Conservation (phyloP, 2,113 vertebrate species). For the Dromas ardeola region DNA sequence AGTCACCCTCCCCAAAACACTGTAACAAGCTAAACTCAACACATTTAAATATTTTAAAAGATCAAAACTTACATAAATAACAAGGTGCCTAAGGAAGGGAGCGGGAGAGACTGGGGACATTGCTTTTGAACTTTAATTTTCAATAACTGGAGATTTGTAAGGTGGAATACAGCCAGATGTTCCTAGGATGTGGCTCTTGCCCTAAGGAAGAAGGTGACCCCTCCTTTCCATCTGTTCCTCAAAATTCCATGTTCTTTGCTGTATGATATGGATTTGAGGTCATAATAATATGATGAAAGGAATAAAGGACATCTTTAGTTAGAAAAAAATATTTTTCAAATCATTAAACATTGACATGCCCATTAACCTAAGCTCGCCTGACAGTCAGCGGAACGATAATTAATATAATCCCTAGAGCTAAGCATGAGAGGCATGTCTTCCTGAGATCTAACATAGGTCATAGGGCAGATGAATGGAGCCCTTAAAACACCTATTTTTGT, state of each 20-base stretch:
- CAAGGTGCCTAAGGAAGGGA: neutral
- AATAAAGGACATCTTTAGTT: slow-evolving; percentile 16
- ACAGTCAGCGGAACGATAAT: neutral
- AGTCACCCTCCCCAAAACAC: neutral
- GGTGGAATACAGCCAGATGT: neutral
- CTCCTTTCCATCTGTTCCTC: neutral
- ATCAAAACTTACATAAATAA: neutral
- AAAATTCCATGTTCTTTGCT: neutral
- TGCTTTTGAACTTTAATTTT: neutral
- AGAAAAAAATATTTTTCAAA: slow-evolving; percentile 20
- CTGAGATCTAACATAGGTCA: neutral
- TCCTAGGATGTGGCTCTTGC: neutral
- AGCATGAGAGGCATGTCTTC: neutral
- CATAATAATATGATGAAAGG: neutral
- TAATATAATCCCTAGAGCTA: neutral
- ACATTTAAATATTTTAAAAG: neutral
- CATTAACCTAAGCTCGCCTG: slow-evolving; percentile 17
- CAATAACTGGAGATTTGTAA: neutral
- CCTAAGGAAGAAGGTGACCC: neutral
- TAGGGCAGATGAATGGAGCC: neutral
- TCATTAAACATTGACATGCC: neutral
- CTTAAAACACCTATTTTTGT: slow-evolving; percentile 33
- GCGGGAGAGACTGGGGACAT: neutral
- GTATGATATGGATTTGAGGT: neutral
- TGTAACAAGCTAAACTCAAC: neutral